These are phyloP conservation scores for Epinephelus malabaricus DNA, from an alignment of 2,797 vertebrate species.

Conservation along the genomic window DNA sequence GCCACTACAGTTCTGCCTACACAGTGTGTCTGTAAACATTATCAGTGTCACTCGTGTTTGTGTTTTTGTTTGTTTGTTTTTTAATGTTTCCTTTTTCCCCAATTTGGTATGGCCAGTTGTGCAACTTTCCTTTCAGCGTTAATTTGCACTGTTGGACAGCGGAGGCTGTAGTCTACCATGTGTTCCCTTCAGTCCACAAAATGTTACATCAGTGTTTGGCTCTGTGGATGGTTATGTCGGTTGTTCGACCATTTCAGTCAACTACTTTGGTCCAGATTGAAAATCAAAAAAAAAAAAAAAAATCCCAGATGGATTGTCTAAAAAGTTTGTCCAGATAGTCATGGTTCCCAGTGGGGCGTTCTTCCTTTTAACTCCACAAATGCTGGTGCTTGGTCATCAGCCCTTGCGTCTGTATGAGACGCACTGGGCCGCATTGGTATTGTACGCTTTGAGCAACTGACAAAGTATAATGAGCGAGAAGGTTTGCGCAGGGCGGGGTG, in stretches of 20 bases:
- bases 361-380: too few relatives aligned
- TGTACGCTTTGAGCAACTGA: too few relatives aligned
- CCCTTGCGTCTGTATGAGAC: too few relatives aligned
- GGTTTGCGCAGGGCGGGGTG: too few relatives aligned
- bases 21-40: slow-evolving; percentile 13
- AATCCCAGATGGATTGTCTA: background rate
- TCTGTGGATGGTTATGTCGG: background rate
- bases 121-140: background rate
- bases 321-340: background rate
- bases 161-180: background rate
- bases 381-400: too few relatives aligned
- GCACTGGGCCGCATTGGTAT: too few relatives aligned
- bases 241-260: background rate
- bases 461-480: too few relatives aligned
- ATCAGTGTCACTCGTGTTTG: background rate
- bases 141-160: background rate
- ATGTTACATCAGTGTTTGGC: background rate
- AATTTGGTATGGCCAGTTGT: background rate
- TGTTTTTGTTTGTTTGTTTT: background rate
- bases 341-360: background rate
- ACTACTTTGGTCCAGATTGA: background rate
- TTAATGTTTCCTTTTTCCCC: background rate
- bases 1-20: slow-evolving; percentile 3
- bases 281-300: too few relatives aligned
- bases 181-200: background rate